Conservation (phyloP, 2,888 invertebrate genomes). For the Dasypolia templi region DNA sequence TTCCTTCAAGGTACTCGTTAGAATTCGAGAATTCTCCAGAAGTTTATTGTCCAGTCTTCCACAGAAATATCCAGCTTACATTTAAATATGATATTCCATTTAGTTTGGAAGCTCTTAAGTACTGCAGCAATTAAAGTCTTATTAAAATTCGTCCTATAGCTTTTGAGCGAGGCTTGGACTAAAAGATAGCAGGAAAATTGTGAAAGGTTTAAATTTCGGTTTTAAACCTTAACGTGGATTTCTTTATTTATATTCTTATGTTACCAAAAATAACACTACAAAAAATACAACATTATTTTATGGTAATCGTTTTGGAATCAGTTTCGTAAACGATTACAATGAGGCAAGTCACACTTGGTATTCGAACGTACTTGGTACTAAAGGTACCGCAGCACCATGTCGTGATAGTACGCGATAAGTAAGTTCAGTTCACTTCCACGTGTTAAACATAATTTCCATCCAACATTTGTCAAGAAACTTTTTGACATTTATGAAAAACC, state of each 20-base stretch:
- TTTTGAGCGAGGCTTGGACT: conserved; percentile 45
- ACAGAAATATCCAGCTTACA: conserved; percentile 49
- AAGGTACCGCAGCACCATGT: background rate
- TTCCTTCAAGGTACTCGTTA: conserved; percentile 28
- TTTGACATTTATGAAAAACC: conserved; percentile 51
- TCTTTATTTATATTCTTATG: too few species aligned
- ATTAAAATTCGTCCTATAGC: conserved; percentile 62
- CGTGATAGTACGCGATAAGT: conserved; percentile 22
- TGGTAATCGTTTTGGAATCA: conserved; percentile 20
- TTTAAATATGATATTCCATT: conserved; percentile 61
- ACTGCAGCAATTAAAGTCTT: conserved; percentile 60
- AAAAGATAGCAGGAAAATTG: conserved; percentile 40
- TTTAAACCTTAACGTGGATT: conserved; percentile 15
- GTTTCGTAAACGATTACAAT: background rate
- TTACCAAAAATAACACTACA: too few species aligned
- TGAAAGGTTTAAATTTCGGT: conserved; percentile 37
- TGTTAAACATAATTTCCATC: conserved; percentile 22
- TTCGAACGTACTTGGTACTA: conserved; percentile 27
- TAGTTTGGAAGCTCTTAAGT: conserved; percentile 59
- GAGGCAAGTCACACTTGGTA: conserved; percentile 8
- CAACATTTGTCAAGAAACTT: conserved; percentile 44
- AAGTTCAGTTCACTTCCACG: conserved; percentile 2
- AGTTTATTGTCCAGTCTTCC: conserved; percentile 50
- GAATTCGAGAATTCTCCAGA: conserved; percentile 34
- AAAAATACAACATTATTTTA: too few species aligned